phyloP scores from a whole-genome alignment of 1,140 invertebrate species.

The Orchesella cincta region DNA sequence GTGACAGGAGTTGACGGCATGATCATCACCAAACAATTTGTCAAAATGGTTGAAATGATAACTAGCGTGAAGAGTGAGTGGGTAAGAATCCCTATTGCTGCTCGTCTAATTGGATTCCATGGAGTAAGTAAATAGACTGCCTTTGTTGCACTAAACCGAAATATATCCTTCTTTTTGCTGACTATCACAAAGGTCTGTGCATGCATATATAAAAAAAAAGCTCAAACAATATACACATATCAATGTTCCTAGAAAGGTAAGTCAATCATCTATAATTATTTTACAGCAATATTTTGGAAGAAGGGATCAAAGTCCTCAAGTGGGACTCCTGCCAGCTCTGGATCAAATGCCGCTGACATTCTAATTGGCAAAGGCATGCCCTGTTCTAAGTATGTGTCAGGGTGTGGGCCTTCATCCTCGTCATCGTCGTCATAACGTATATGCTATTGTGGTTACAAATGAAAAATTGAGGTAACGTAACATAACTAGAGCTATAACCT shows the following conservation, averaged over 20 bases:
- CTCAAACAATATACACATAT: neutral
- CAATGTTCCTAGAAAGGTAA: neutral
- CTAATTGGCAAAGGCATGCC: constrained; percentile 84
- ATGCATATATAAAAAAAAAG: constrained; percentile 25
- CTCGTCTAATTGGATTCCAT: constrained; percentile 82
- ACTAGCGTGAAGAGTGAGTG: constrained; percentile 94
- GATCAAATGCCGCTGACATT: constrained; percentile 84
- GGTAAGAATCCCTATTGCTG: constrained; percentile 95
- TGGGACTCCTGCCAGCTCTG: constrained; percentile 69
- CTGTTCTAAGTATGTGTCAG: constrained; percentile 81
- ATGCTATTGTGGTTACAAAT: no score
- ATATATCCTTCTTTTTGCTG: constrained; percentile 97
- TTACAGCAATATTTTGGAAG: constrained; percentile 21
- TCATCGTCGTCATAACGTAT: constrained; percentile 93
- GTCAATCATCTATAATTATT: neutral
- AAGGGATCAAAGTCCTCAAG: constrained; percentile 25
- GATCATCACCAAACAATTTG: constrained; percentile 97
- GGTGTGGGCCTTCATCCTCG: constrained; percentile 91
- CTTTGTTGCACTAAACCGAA: constrained; percentile 95
- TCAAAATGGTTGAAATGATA: constrained; percentile 94
- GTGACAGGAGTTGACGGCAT: constrained; percentile 86
- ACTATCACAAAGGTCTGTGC: constrained; percentile 95
- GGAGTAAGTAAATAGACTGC: constrained; percentile 92
- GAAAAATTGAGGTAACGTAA: no score
- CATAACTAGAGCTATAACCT: no score